phyloP scores from a whole-genome alignment of 2,797 vertebrate genomes.

The Sphenodon punctatus region DNA sequence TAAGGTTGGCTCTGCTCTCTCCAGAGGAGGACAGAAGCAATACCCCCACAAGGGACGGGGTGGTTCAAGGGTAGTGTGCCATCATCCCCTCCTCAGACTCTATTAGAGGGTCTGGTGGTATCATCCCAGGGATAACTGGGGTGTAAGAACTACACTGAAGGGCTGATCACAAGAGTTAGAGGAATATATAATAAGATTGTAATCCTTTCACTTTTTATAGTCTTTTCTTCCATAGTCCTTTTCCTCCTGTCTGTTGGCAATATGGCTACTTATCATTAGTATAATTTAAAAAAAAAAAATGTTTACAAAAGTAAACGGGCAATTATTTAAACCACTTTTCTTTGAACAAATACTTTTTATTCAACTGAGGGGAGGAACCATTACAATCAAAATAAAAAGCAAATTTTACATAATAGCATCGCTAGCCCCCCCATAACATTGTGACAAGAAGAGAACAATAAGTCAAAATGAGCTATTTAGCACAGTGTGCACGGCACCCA shows the following conservation, averaged over 20 bases:
- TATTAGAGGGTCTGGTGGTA: no score
- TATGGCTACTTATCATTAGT: not conserved
- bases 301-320: rapidly evolving
- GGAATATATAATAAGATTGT: not conserved
- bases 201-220: not conserved
- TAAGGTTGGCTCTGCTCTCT: no score
- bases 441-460: not conserved
- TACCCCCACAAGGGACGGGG: no score
- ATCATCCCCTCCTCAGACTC: no score
- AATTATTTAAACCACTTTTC: not conserved
- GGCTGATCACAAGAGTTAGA: no score
- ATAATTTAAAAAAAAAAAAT: not conserved
- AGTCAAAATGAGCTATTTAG: not conserved
- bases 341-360: not conserved
- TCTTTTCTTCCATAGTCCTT: not conserved
- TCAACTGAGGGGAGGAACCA: not conserved
- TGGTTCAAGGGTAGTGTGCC: no score
- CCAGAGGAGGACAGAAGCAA: no score
- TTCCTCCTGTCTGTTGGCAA: not conserved
- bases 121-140: no score
- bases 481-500: not conserved
- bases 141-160: no score
- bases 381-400: not conserved
- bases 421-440: not conserved
- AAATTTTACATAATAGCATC: not conserved